Conservation (phyloP, 2,797 vertebrate genomes). For the Scarus forsteni region DNA sequence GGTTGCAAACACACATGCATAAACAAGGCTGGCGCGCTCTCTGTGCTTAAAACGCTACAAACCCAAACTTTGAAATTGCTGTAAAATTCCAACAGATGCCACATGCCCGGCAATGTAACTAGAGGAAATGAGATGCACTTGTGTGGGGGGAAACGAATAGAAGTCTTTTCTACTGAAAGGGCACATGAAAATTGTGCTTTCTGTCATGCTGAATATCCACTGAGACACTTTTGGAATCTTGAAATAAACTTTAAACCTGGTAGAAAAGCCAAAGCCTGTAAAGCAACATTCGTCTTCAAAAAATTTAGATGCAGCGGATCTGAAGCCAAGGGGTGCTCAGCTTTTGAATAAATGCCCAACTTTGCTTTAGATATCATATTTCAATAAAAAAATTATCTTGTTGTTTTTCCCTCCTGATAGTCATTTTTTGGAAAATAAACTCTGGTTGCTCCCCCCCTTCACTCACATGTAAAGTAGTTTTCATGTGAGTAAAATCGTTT, state of each 20-base stretch:
- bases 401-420: too few relatives aligned
- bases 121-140: constrained; percentile 59
- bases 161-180: constrained; percentile 40
- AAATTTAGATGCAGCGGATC: too few relatives aligned
- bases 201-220: constrained; percentile 41
- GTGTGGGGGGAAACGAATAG: constrained; percentile 36
- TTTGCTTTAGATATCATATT: background rate
- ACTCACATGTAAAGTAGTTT: too few relatives aligned
- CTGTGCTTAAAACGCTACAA: constrained; percentile 60
- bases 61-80: constrained; percentile 65
- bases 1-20: constrained; percentile 62
- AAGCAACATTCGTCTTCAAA: background rate
- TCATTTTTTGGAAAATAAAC: too few relatives aligned
- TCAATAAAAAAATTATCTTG: too few relatives aligned
- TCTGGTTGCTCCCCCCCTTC: too few relatives aligned
- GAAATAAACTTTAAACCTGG: constrained; percentile 28
- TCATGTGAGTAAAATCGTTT: too few relatives aligned
- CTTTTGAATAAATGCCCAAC: constrained; percentile 21
- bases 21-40: constrained; percentile 53
- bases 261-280: constrained; percentile 20
- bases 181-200: constrained; percentile 38
- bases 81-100: constrained; percentile 69
- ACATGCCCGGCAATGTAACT: constrained; percentile 50
- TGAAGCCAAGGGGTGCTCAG: background rate
- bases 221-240: constrained; percentile 42